Evolutionary conservation across 2,113 vertebrate genomes (phyloP).

Genomic region (Acrocephalus arundinaceus): DNA sequence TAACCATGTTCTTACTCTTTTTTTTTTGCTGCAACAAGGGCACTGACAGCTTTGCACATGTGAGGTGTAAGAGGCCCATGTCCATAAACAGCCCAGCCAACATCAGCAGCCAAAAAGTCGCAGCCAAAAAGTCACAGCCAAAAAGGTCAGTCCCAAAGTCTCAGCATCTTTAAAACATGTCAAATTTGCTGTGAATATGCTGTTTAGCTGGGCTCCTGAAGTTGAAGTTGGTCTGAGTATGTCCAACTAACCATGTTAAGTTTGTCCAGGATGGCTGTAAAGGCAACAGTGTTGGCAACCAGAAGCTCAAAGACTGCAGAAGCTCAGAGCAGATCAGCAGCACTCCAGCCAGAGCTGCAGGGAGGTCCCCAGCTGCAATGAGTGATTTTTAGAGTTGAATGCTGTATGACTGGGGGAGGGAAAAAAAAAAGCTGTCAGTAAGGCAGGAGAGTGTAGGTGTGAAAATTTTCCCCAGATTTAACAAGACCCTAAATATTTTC

Average conservation of each 20-base stretch:
- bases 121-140: neutral
- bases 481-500: neutral
- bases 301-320: neutral
- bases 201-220: neutral
- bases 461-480: neutral
- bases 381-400: neutral
- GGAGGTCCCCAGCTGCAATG: neutral
- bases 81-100: neutral
- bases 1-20: neutral
- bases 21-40: neutral
- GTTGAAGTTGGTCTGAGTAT: fast-evolving
- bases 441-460: neutral
- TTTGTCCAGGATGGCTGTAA: neutral
- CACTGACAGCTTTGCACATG: neutral
- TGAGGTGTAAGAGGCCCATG: fast-evolving
- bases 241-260: neutral
- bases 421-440: neutral
- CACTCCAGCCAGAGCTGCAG: neutral
- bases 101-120: neutral
- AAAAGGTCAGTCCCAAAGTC: neutral
- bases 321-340: neutral
- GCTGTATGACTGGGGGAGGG: neutral
- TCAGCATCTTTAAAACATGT: neutral
- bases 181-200: neutral
- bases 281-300: neutral